A percentile compares a stretch with the other conserved stretches of the same genome.
Evolutionary conservation across 2,797 vertebrate species (phyloP).

Genomic region (Euphonia xanthogaster): DNA sequence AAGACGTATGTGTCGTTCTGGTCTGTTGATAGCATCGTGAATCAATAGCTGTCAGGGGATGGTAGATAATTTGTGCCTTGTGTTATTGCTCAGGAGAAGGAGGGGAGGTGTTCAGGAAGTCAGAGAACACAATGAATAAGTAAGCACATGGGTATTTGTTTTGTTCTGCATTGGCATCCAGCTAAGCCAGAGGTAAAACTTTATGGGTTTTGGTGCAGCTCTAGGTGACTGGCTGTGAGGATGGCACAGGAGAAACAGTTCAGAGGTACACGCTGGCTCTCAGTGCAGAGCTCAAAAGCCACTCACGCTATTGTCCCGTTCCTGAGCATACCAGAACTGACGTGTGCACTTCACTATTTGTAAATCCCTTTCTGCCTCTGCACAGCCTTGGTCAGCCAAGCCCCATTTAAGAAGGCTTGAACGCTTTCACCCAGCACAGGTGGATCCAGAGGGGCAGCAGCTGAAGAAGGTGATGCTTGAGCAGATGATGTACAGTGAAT

Average conservation of each 20-base stretch:
- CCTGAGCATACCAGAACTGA: background rate
- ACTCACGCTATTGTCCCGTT: rapidly evolving
- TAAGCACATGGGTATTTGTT: background rate
- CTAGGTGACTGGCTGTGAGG: background rate
- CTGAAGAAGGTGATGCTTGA: background rate
- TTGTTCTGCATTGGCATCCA: background rate
- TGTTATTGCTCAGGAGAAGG: background rate
- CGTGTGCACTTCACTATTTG: background rate
- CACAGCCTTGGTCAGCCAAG: background rate
- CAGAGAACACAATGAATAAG: background rate
- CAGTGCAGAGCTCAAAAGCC: background rate
- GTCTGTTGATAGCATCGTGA: constrained; percentile 13
- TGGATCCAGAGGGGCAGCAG: background rate
- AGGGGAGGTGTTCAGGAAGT: background rate
- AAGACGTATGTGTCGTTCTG: background rate
- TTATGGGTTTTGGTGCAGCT: background rate
- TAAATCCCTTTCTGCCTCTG: background rate
- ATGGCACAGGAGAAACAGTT: background rate
- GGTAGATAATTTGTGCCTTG: background rate
- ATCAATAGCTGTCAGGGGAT: constrained; percentile 35
- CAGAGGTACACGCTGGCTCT: background rate
- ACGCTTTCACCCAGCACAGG: background rate
- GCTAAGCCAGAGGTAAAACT: background rate
- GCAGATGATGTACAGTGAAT: background rate
- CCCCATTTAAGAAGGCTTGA: background rate